These are phyloP conservation scores for Trematomus bernacchii DNA, from an alignment of 2,797 vertebrate genomes.

Conservation along the genomic window DNA sequence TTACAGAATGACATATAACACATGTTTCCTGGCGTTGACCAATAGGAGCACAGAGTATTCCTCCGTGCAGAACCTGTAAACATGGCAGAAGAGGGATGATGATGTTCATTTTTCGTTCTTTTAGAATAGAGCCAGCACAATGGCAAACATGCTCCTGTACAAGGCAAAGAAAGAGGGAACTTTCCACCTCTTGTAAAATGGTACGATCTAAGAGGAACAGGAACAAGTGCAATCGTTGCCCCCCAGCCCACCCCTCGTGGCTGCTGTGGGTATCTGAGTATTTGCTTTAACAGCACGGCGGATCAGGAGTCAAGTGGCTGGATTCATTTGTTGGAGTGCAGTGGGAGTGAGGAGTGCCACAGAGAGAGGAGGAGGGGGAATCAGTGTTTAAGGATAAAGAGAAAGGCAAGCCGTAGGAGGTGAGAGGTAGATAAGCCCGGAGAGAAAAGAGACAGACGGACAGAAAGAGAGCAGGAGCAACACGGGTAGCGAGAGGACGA, in stretches of 20 bases:
- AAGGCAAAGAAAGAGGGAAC: conserved; percentile 48
- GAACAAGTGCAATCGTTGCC: conserved; percentile 31
- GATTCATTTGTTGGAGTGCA: conserved; percentile 71
- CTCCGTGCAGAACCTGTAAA: too few relatives aligned
- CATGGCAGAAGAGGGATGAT: too few relatives aligned
- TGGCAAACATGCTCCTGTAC: conserved; percentile 11
- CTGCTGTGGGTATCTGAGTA: conserved; percentile 50
- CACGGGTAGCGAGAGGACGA: conserved; percentile 59
- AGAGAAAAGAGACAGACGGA: conserved; percentile 50
- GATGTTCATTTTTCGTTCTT: too few relatives aligned
- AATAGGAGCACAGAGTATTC: too few relatives aligned
- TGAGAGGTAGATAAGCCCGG: conserved; percentile 57
- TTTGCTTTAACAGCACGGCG: conserved; percentile 65
- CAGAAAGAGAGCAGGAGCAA: conserved; percentile 42
- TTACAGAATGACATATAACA: too few relatives aligned
- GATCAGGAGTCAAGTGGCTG: conserved; percentile 76
- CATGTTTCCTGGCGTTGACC: too few relatives aligned
- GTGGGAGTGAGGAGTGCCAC: conserved; percentile 59
- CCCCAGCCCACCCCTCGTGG: conserved; percentile 27
- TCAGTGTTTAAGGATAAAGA: conserved; percentile 68
- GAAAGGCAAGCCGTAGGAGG: conserved; percentile 55
- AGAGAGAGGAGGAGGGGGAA: conserved; percentile 50
- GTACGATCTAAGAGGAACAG: conserved; percentile 43
- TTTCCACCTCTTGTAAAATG: conserved; percentile 47
- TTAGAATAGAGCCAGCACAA: conserved; percentile 26